These are phyloP conservation scores for Labeo calbasu DNA, from an alignment of 2,797 vertebrate species.

Conservation along the genomic window DNA sequence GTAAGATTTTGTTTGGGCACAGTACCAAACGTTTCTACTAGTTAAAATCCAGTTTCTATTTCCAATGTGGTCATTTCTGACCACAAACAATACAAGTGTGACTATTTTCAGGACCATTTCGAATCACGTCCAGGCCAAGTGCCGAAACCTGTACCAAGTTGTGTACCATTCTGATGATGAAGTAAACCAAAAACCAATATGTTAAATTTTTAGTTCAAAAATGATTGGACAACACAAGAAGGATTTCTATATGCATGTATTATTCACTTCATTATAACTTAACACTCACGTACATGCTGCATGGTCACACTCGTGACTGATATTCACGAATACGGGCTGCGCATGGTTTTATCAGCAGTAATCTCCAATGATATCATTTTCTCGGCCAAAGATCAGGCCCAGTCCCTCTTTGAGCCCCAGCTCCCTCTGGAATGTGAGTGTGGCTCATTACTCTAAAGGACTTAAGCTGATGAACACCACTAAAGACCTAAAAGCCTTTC, in stretches of 20 bases:
- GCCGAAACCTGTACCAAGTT: neutral
- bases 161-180: neutral
- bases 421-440: conserved; percentile 63
- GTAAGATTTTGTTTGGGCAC: neutral
- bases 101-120: neutral
- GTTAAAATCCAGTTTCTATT: neutral
- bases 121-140: too few species aligned
- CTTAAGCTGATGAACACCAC: conserved; percentile 61
- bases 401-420: conserved; percentile 50
- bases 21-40: neutral
- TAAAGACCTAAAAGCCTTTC: conserved; percentile 61
- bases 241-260: neutral
- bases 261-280: neutral
- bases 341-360: conserved; percentile 54
- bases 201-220: neutral
- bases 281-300: neutral
- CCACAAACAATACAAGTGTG: neutral
- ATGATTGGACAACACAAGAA: neutral
- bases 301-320: neutral
- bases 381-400: conserved; percentile 56
- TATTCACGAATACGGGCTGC: neutral
- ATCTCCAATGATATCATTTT: conserved; percentile 68
- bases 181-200: neutral
- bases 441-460: conserved; percentile 61
- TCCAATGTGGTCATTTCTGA: neutral